Base-by-base conservation (phyloP, 2,888 invertebrate genomes). In the Tromatobia lineatoria region DNA sequence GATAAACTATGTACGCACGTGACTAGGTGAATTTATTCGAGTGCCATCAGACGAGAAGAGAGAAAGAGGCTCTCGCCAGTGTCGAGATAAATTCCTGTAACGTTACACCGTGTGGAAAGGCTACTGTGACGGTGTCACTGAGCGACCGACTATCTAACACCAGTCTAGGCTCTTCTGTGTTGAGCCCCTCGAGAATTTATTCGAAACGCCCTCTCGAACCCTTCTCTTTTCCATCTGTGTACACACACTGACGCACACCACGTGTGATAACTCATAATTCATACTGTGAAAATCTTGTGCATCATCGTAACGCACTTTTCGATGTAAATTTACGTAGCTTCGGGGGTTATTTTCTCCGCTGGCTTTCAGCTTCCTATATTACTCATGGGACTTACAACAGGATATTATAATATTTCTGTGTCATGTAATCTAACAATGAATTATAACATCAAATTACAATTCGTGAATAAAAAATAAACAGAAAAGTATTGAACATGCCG, bases 1-100 rank as follows among this genome's bases (percentile, higher is more conserved):
- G 64, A 75, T 52, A 75, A 75, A 75, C 75, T 64, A 38, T 52
- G 75, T 52, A 52, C 75, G 75, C 75, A 64, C 75, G 75, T 75
- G 75, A 75, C 75, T 50, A 75, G 75, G 20, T 75, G 75, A 50
- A 75, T 75, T 75, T 75, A 64, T 64, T 57, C 29, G 64, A 34
- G 74, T 47, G 34, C n/a, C 59, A 20, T 3, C 42, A 59, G 73
- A 38, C 25, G 45, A 42, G 47, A 42, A 8, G 59, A 29, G 47
- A 61, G 20, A 20, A 38, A 64, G 18, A 64, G 29, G n/a, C 18
- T 18, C 13, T 25, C 38, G 34, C 20, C 38, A 34, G 61, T 61
- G 61, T 75, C 64, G 50, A 64, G 75, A 75, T 75, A 75, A 75
- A 52, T 75, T 75, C 50, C 45, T 75, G 75, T 75, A 75, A 64